Evolutionary conservation across 2,113 vertebrate genomes (phyloP).

Genomic region (Myanophis thanlyinensis): DNA sequence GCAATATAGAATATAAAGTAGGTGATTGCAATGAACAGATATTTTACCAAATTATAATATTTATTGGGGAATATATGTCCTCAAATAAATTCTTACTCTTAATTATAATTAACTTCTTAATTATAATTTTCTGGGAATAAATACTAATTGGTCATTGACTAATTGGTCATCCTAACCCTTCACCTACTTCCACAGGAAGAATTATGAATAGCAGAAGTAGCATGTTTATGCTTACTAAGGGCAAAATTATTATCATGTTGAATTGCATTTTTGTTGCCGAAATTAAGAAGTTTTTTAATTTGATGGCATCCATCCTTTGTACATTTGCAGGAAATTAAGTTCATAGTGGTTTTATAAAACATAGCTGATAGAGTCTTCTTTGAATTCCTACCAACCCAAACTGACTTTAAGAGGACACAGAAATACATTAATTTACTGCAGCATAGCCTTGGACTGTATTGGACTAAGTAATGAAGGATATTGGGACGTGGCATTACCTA

Average conservation of each 20-base stretch:
- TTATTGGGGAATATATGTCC: constrained; percentile 1
- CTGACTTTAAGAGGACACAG: not conserved
- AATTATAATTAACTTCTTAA: too few relatives aligned
- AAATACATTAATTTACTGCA: not conserved
- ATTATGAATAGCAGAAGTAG: constrained; percentile 23
- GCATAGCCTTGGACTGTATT: not conserved
- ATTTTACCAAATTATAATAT: not conserved
- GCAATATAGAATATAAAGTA: constrained; percentile 20
- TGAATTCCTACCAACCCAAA: not conserved
- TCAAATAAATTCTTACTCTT: constrained; percentile 1
- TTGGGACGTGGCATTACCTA: not conserved
- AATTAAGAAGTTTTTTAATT: not conserved
- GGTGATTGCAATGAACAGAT: not conserved
- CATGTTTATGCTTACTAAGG: constrained; percentile 25
- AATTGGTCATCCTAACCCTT: not conserved
- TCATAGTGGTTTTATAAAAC: not conserved
- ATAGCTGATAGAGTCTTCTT: not conserved
- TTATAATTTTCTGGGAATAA: constrained; percentile 39
- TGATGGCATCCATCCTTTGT: constrained; percentile 13
- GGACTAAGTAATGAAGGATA: not conserved
- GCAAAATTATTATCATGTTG: constrained; percentile 44
- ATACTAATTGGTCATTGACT: constrained; percentile 37
- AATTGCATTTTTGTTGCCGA: constrained; percentile 54
- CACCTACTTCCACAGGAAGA: constrained; percentile 22
- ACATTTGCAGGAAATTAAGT: rapidly evolving